Evolutionary conservation across 2,113 vertebrate species (phyloP).

Genomic region (Rhinolophus sinicus): DNA sequence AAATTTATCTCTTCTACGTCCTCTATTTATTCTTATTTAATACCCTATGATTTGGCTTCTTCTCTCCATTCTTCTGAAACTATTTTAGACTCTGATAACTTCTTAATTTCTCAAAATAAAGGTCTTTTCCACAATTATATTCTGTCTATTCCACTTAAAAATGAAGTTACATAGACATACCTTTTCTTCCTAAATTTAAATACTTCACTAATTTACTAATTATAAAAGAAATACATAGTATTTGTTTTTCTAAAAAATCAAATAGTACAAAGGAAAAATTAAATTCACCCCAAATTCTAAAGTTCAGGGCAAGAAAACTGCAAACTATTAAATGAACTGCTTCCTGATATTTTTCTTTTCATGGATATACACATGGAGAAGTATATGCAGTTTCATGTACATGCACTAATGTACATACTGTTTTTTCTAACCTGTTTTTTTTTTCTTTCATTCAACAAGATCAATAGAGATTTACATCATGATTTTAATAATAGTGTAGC

Average conservation of each 20-base stretch:
- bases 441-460: not conserved
- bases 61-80: constrained; percentile 37
- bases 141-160: constrained; percentile 20
- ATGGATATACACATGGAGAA: not conserved
- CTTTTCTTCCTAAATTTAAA: not conserved
- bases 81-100: not conserved
- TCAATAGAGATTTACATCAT: not conserved
- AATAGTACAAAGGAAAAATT: not conserved
- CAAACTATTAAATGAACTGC: not conserved
- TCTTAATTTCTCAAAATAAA: constrained; percentile 9
- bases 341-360: not conserved
- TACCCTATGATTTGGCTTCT: not conserved
- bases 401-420: not conserved
- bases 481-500: not conserved
- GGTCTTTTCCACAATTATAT: not conserved
- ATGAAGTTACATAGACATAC: not conserved
- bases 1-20: not conserved
- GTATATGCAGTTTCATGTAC: not conserved
- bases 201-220: not conserved
- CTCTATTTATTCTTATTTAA: not conserved
- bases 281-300: not conserved
- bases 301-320: not conserved
- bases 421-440: not conserved
- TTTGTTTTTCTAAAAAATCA: not conserved
- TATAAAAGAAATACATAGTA: not conserved